Base-by-base conservation (phyloP, 2,113 vertebrate species). In the Rhegmatorhina hoffmannsi region DNA sequence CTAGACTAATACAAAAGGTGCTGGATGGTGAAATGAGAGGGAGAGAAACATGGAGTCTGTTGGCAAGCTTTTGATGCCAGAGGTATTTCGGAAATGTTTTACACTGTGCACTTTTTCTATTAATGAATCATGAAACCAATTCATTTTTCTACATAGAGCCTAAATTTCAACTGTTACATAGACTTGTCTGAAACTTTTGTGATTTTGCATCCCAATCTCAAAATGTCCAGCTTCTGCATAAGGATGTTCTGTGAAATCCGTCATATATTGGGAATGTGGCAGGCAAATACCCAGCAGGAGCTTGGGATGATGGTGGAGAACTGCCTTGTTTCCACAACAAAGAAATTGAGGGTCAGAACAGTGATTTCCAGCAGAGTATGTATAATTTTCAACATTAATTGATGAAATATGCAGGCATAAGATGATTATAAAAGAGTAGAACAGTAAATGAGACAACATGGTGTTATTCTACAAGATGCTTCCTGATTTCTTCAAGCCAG, bases 241-340 rank as follows among this genome's bases (percentile, higher is more conserved):
- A 36, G 25, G 34, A 13, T 63, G 13, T 56, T 74, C 13, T 36
- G 20, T 80, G 63, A 73, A 92, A 85, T 52, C 17, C 29, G 4
- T 25, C 1, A 0, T 31, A 1, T 28, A 3, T 21, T 70, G 60
- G 26, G n/a, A 78, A 31, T 62, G 2, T 10, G 25, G 26, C 33
- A 29, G 13, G 5, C 4, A 84, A 6, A 59, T 38, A 16, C 2
- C 11, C 8, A n/a, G 11, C 12, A 56, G 46, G 29, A 62, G n/a
- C 7, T 53, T 81, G 76, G 23, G 33, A 2, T 59, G 56, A 33
- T 53, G 29, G 7, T 79, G 19, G 23, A 36, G 56, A 80, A 25
- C 43, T 12, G 13, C 34, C 64, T 53, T 59, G 13, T 70, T 68
- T 68, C 31, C 40, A 40, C 4, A 21, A 24, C 58, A 72, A 47